Percentiles rank a stretch among this genome's conserved stretches.
Evolutionary conservation across 2,888 invertebrate genomes (phyloP).

Genomic region (Neoaliturus tenellus): DNA sequence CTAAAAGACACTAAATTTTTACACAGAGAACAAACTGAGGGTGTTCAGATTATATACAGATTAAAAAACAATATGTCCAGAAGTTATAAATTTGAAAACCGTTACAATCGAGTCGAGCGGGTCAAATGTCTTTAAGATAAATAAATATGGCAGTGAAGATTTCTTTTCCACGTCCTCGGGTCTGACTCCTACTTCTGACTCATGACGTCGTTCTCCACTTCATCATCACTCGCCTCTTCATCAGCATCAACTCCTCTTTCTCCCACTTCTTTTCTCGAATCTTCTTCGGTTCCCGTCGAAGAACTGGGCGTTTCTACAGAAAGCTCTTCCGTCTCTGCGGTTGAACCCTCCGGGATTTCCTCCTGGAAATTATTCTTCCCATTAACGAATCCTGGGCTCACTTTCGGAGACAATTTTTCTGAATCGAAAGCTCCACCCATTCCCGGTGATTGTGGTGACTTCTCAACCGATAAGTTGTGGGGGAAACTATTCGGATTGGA

Average conservation of each 20-base stretch:
- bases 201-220: slow-evolving; percentile 60
- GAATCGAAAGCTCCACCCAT: slow-evolving; percentile 43
- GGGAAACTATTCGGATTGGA: slow-evolving; percentile 40
- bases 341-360: slow-evolving; percentile 53
- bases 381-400: slow-evolving; percentile 57
- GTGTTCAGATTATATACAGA: slow-evolving; percentile 36
- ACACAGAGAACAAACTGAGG: slow-evolving; percentile 33
- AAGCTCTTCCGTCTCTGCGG: slow-evolving; percentile 52
- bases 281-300: slow-evolving; percentile 66
- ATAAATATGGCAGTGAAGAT: slow-evolving; percentile 61
- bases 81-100: slow-evolving; percentile 50
- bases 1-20: slow-evolving; percentile 35
- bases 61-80: slow-evolving; percentile 40
- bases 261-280: slow-evolving; percentile 61
- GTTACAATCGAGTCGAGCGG: slow-evolving; percentile 46
- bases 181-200: slow-evolving; percentile 50
- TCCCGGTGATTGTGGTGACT: slow-evolving; percentile 48
- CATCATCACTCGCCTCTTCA: slow-evolving; percentile 66
- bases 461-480: slow-evolving; percentile 47
- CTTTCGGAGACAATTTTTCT: slow-evolving; percentile 55
- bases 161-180: slow-evolving; percentile 7
- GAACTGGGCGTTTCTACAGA: slow-evolving; percentile 66
- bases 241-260: slow-evolving; percentile 66
- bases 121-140: slow-evolving; percentile 56
- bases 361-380: slow-evolving; percentile 56